These are phyloP conservation scores for Leptogaster cylindrica DNA, from an alignment of 2,888 invertebrate species.

Conservation along the genomic window DNA sequence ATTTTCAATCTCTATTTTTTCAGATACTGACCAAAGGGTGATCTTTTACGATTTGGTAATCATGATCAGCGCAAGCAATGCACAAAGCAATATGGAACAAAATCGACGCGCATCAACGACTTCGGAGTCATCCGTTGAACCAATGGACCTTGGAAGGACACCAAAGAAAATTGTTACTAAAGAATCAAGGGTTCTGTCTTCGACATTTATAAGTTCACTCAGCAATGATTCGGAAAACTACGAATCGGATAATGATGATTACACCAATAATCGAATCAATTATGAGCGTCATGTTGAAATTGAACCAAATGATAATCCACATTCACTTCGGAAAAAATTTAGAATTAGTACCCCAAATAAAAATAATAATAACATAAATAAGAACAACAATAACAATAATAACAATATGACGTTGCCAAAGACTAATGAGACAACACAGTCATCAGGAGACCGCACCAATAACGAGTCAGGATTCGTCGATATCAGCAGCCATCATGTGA, in stretches of 20 bases:
- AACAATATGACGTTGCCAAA: slow-evolving; percentile 29
- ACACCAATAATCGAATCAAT: slow-evolving; percentile 51
- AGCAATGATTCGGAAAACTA: slow-evolving; percentile 45
- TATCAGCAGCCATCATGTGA: slow-evolving; percentile 54
- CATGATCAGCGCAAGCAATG: slow-evolving; percentile 24
- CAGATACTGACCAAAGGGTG: slow-evolving; percentile 29
- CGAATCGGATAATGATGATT: slow-evolving; percentile 50
- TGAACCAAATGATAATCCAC: slow-evolving; percentile 51
- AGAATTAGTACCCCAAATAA: slow-evolving; percentile 54
- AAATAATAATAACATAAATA: slow-evolving; percentile 29
- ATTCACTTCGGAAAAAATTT: slow-evolving; percentile 60
- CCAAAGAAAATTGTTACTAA: slow-evolving; percentile 54
- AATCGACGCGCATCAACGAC: slow-evolving; percentile 55
- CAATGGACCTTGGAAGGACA: slow-evolving; percentile 59
- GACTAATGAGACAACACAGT: slow-evolving; percentile 16
- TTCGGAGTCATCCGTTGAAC: slow-evolving; percentile 61
- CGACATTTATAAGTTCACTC: slow-evolving; percentile 23
- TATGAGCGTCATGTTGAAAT: slow-evolving; percentile 42
- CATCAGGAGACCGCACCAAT: slow-evolving; percentile 47
- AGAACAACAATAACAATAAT: slow-evolving; percentile 42
- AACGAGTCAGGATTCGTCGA: slow-evolving; percentile 61
- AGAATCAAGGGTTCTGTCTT: background rate
- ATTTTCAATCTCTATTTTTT: too few species aligned
- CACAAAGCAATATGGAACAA: slow-evolving; percentile 55
- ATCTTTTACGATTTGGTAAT: background rate